Conservation (phyloP, 2,113 vertebrate species). For the Manacus vitellinus region DNA sequence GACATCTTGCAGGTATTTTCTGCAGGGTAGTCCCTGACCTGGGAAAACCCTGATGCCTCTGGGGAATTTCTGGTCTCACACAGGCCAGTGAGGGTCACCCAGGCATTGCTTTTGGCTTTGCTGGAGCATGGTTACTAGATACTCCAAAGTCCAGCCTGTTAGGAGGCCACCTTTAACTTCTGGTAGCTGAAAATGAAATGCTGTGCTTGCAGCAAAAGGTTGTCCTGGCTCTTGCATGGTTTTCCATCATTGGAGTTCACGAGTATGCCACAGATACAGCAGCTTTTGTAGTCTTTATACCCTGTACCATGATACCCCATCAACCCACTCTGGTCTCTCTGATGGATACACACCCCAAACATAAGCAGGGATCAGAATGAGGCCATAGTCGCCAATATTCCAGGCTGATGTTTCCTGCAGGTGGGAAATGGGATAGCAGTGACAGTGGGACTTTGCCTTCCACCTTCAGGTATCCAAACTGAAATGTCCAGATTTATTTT, state of each 20-base stretch:
- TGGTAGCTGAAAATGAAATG: background rate
- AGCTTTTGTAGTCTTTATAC: background rate
- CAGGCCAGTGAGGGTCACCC: background rate
- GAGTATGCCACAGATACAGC: background rate
- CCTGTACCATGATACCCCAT: too few species aligned
- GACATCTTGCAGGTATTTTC: background rate
- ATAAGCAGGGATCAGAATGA: background rate
- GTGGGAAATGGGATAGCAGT: background rate
- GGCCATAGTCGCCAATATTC: background rate
- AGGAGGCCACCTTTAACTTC: background rate
- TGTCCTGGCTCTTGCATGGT: background rate
- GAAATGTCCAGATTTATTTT: background rate
- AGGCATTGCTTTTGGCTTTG: background rate
- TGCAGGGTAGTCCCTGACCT: background rate
- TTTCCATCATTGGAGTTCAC: background rate
- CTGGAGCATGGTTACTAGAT: background rate
- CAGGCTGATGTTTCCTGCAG: background rate
- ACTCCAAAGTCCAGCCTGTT: background rate
- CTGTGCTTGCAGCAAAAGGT: background rate
- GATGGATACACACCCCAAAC: background rate
- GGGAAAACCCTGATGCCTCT: fast-evolving
- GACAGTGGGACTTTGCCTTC: background rate
- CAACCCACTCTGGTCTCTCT: too few species aligned
- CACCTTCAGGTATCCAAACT: background rate
- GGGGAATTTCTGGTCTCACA: background rate